phyloP scores from a whole-genome alignment of 2,797 vertebrate genomes.

The Clarias platycephalus region DNA sequence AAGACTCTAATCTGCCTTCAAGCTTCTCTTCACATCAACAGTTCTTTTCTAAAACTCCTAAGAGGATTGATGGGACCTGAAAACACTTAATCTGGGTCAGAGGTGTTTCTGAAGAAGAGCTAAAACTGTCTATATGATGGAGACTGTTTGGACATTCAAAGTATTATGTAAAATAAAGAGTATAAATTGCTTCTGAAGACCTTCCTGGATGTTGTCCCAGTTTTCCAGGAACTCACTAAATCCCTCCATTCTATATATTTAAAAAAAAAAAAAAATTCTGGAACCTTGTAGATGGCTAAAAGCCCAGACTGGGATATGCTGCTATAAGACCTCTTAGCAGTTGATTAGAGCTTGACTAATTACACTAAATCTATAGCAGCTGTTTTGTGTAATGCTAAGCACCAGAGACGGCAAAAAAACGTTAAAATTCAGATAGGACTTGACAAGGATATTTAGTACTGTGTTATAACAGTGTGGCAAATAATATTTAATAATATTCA shows the following conservation, averaged over 20 bases:
- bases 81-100: constrained; percentile 31
- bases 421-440: not conserved
- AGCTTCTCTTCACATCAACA: constrained; percentile 49
- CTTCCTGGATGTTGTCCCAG: not conserved
- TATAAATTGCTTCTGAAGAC: not conserved
- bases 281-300: constrained; percentile 14
- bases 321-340: constrained; percentile 42
- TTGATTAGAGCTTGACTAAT: constrained; percentile 43
- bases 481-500: not conserved
- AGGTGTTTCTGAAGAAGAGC: constrained; percentile 14
- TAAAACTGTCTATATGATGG: not conserved
- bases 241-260: constrained; percentile 15
- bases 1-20: constrained; percentile 46
- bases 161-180: not conserved
- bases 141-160: not conserved
- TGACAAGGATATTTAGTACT: not conserved
- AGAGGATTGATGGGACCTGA: constrained; percentile 69
- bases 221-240: constrained; percentile 5
- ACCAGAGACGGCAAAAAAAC: not conserved
- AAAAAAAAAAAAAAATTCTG: constrained; percentile 8
- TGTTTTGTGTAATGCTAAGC: constrained; percentile 22
- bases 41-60: constrained; percentile 64
- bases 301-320: constrained; percentile 18
- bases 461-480: not conserved
- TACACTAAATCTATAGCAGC: constrained; percentile 25